These are phyloP conservation scores for Arenaria interpres DNA, from an alignment of 2,113 vertebrate species.

Conservation along the genomic window DNA sequence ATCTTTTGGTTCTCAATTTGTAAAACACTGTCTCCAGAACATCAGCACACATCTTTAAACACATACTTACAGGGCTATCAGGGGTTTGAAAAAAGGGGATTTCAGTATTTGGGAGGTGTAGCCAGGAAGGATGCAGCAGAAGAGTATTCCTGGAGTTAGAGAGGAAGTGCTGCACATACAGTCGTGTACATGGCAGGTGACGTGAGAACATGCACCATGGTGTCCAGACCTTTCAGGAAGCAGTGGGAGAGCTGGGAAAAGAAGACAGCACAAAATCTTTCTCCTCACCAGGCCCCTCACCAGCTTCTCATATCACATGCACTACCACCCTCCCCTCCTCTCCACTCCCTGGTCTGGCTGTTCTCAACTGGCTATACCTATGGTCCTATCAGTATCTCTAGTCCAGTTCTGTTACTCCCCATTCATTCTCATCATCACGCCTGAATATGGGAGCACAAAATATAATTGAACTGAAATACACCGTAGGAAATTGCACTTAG, in stretches of 20 bases:
- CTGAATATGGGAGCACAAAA: background rate
- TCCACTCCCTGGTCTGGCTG: background rate
- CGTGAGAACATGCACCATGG: background rate
- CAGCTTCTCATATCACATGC: background rate
- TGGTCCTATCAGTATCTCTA: background rate
- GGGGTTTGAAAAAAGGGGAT: background rate
- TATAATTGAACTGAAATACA: background rate
- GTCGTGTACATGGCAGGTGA: background rate
- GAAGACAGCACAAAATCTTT: background rate
- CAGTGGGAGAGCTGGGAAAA: background rate
- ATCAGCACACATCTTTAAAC: background rate
- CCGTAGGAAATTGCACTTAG: background rate
- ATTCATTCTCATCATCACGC: background rate
- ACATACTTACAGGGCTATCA: background rate
- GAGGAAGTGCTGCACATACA: background rate
- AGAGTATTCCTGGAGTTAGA: background rate
- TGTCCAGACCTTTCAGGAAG: background rate
- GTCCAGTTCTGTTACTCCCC: background rate
- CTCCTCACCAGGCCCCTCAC: background rate
- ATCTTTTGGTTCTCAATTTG: background rate
- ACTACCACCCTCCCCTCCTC: too few species aligned
- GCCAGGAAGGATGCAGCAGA: background rate
- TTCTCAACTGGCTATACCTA: background rate
- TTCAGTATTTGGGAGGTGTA: background rate
- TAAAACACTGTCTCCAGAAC: background rate